Conservation (phyloP, 2,888 invertebrate genomes). For the Aphidoletes aphidimyza region DNA sequence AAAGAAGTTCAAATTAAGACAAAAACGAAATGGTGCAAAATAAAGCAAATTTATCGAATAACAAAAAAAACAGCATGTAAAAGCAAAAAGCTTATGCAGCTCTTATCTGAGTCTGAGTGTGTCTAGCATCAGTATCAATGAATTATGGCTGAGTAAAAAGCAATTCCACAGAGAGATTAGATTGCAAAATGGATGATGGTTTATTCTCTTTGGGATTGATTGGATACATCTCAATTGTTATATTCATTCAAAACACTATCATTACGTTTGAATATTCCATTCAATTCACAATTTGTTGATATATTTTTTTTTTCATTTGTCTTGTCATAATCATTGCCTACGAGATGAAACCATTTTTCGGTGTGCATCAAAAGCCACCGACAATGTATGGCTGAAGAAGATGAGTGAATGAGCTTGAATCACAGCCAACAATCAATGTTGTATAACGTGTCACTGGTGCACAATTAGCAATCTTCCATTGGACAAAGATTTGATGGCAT, state of each 20-base stretch:
- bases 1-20: background rate
- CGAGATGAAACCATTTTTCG: background rate
- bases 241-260: background rate
- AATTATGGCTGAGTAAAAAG: background rate
- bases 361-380: background rate
- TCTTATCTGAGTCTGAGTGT: background rate
- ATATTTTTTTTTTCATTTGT: background rate
- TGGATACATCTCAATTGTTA: background rate
- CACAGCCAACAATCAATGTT: background rate
- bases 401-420: background rate
- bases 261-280: background rate
- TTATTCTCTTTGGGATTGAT: background rate
- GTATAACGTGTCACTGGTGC: background rate
- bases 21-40: background rate
- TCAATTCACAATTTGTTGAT: too few relatives aligned
- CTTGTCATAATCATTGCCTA: background rate
- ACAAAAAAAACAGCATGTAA: background rate
- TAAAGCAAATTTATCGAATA: background rate
- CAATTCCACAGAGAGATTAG: slow-evolving; percentile 20
- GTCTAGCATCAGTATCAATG: background rate
- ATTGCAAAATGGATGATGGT: background rate
- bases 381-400: background rate
- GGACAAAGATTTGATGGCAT: too few relatives aligned
- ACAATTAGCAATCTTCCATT: background rate
- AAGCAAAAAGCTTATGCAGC: background rate